These are phyloP conservation scores for Sebastes goodei DNA, from an alignment of 2,797 vertebrate genomes.

Conservation along the genomic window DNA sequence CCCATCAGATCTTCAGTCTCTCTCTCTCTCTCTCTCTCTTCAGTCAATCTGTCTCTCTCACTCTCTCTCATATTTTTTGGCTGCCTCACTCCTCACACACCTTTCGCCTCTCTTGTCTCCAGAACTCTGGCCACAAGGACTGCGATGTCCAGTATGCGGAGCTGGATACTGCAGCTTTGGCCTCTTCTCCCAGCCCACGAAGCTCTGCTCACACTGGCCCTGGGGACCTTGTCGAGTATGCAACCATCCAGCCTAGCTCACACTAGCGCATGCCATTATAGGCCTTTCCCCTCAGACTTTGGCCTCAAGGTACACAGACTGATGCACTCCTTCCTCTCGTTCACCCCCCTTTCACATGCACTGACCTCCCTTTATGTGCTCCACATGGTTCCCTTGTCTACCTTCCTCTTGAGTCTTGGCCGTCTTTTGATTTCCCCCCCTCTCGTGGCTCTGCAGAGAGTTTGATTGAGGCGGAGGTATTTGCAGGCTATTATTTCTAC, in stretches of 20 bases:
- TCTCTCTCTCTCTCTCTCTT: constrained; percentile 4
- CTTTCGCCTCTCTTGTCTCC: constrained; percentile 85
- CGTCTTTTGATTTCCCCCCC: constrained; percentile 37
- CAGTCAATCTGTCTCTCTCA: constrained; percentile 8
- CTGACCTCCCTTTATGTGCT: constrained; percentile 34
- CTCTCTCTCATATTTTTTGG: constrained; percentile 43
- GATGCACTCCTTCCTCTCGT: constrained; percentile 66
- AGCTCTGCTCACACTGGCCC: constrained; percentile 86
- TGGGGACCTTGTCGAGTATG: constrained; percentile 93
- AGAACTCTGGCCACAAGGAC: constrained; percentile 91
- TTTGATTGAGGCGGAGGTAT: constrained; percentile 28
- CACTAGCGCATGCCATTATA: constrained; percentile 90
- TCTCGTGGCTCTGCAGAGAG: constrained; percentile 28
- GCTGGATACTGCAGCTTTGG: constrained; percentile 94
- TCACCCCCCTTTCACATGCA: constrained; percentile 57
- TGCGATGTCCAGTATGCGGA: constrained; percentile 93
- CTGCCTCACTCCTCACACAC: constrained; percentile 81
- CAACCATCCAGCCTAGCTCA: constrained; percentile 94
- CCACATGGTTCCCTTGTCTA: constrained; percentile 47
- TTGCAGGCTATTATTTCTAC: constrained; percentile 35
- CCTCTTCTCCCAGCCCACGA: constrained; percentile 86
- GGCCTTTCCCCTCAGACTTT: constrained; percentile 88
- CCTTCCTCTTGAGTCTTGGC: constrained; percentile 39
- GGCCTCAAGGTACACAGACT: constrained; percentile 90
- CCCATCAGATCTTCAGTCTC: constrained; percentile 19